A percentile compares a stretch with the other conserved stretches of the same genome.
These are phyloP conservation scores for Endotricha flammealis DNA, from an alignment of 2,888 invertebrate species.

Conservation along the genomic window DNA sequence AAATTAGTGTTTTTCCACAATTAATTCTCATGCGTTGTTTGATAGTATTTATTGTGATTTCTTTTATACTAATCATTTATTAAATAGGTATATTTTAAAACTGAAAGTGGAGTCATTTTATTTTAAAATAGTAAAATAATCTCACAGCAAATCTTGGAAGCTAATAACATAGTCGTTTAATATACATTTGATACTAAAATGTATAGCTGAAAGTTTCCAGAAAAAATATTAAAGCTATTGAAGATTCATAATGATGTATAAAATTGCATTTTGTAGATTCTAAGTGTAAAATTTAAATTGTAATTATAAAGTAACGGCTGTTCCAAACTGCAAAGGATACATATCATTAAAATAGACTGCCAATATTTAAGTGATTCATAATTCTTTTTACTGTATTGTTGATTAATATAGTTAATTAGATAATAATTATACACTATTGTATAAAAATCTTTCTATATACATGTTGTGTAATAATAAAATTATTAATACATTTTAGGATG, in stretches of 20 bases:
- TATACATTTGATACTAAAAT: constrained; percentile 11
- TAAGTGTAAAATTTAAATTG: constrained; percentile 16
- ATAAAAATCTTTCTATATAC: constrained; percentile 78
- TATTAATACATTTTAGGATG: constrained; percentile 56
- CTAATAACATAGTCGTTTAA: constrained; percentile 5
- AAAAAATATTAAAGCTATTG: constrained; percentile 2
- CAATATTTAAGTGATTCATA: constrained; percentile 66
- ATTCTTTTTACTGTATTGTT: constrained; percentile 75
- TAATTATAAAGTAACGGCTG: constrained; percentile 51
- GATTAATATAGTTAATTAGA: constrained; percentile 67
- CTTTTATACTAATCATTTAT: no score
- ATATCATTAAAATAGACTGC: constrained; percentile 78
- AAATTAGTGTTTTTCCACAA: no score
- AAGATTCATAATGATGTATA: constrained; percentile 2
- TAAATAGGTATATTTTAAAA: no score
- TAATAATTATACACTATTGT: constrained; percentile 76
- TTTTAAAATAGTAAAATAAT: no score
- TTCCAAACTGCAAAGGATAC: constrained; percentile 76
- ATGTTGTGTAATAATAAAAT: constrained; percentile 75
- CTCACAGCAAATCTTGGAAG: constrained; percentile 23
- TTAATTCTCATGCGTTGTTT: no score
- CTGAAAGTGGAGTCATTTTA: no score
- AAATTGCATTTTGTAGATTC: constrained; percentile 18
- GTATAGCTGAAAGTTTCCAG: neutral
- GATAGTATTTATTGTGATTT: no score